Percentiles rank a stretch among this genome's conserved stretches.
phyloP scores from a whole-genome alignment of 2,888 invertebrate species.

The Drosophila multiciliata region DNA sequence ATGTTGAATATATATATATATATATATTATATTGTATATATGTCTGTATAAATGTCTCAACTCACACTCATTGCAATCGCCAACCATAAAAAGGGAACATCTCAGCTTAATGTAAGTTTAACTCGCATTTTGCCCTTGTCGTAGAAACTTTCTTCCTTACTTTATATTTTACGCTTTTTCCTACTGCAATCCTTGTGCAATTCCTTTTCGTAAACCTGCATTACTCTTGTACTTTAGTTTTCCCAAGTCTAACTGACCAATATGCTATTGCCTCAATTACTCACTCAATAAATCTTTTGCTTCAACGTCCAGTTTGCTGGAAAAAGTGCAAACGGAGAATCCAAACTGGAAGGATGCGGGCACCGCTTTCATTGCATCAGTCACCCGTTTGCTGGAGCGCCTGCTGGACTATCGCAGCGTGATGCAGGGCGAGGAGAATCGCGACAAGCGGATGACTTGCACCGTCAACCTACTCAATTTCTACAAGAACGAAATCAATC shows the following conservation, averaged over 20 bases:
- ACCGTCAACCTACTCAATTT: slow-evolving; percentile 98
- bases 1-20: slow-evolving; percentile 45
- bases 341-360: slow-evolving; percentile 97
- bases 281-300: background rate
- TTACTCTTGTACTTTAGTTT: slow-evolving; percentile 11
- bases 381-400: slow-evolving; percentile 94
- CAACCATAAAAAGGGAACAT: slow-evolving; percentile 90
- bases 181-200: background rate
- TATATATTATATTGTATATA: slow-evolving; percentile 40
- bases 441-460: slow-evolving; percentile 98
- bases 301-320: slow-evolving; percentile 88
- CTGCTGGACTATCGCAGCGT: slow-evolving; percentile 97
- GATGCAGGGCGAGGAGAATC: slow-evolving; percentile 97
- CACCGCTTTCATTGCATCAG: slow-evolving; percentile 95
- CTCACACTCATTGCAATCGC: slow-evolving; percentile 75
- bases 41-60: slow-evolving; percentile 62
- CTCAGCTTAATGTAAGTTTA: slow-evolving; percentile 96
- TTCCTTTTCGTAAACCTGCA: background rate
- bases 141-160: slow-evolving; percentile 23
- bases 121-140: slow-evolving; percentile 48
- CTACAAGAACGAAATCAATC: slow-evolving; percentile 97
- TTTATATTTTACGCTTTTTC: background rate
- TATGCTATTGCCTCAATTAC: background rate
- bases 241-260: background rate
- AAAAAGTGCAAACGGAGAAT: slow-evolving; percentile 92